Base-by-base conservation (phyloP, 1,140 invertebrate genomes). In the Gonatopus flavifemur region DNA sequence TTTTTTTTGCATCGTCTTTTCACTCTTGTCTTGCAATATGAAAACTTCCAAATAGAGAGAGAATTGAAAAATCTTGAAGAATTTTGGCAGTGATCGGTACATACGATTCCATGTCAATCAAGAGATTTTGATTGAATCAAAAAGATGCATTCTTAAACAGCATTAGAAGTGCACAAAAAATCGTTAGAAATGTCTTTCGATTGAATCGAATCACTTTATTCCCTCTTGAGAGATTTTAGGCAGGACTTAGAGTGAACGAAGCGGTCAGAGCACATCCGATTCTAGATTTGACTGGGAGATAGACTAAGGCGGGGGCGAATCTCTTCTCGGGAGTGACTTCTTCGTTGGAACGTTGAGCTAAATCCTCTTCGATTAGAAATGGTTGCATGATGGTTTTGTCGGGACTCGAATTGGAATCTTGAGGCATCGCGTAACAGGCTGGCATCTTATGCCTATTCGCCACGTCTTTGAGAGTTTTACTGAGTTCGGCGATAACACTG, bases 221-320 rank as follows among this genome's bases (percentile, higher is more conserved):
- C n/a, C n/a, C n/a, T n/a, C n/a, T n/a, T n/a, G 18, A 20, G 6
- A 28, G 30, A n/a, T 39, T 52, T 77, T 69, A 94, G 79, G 92
- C 90, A 51, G 93, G 93, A 64, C 90, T 95, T 41, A 97, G 86
- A 59, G 87, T 93, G 72, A 96, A 94, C 68, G 92, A 93, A 44
- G 93, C 87, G 48, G 90, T 92, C 58, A 94, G 82, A 48, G 87
- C 84, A 64, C 87, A 84, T 59, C 83, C 87, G 55, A 94, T 83
- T 70, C 90, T 87, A 57, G 90, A 85, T 56, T 88, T 86, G 46
- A 96, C 93, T 32, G 94, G 94, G 68, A 96, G 82, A 78, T 94
- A 94, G 66, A 96, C 91, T 46, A 96, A 80, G 44, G 93, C 91
- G 20, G 94, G 91, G 48, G 93, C 85, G 74, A 96, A 87, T 53